Conservation (phyloP, 2,113 vertebrate genomes). For the Osmerus eperlanus region DNA sequence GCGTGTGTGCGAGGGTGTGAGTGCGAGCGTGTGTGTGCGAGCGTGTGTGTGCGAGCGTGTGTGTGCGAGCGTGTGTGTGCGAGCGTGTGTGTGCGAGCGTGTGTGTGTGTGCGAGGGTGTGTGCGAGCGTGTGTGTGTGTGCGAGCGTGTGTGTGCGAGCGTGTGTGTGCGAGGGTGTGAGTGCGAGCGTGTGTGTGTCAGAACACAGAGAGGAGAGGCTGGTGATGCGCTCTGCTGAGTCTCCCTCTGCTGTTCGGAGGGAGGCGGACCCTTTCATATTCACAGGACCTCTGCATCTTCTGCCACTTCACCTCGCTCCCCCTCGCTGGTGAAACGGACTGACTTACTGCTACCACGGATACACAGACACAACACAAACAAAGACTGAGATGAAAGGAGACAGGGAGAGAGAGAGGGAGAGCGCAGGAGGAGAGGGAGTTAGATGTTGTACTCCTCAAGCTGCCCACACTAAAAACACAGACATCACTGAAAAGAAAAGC, state of each 20-base stretch:
- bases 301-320: background rate
- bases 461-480: constrained; percentile 14
- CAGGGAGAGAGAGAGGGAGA: constrained; percentile 14
- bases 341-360: background rate
- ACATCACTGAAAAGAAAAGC: background rate
- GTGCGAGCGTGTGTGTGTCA: no score
- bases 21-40: background rate
- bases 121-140: constrained; percentile 5
- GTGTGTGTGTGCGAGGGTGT: background rate
- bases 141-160: constrained; percentile 1
- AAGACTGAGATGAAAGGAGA: constrained; percentile 16
- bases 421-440: constrained; percentile 32
- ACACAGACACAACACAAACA: background rate
- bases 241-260: background rate
- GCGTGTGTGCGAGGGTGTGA: background rate
- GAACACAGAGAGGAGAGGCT: background rate
- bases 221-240: background rate
- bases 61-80: background rate
- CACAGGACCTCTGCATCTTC: background rate
- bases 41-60: background rate
- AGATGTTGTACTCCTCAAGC: constrained; percentile 46
- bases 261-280: background rate
- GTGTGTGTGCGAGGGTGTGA: background rate
- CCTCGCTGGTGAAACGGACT: background rate
- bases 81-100: background rate